A percentile compares a stretch with the other conserved stretches of the same genome.
phyloP scores from a whole-genome alignment of 1,140 invertebrate species.

The Steinernema feltiae region DNA sequence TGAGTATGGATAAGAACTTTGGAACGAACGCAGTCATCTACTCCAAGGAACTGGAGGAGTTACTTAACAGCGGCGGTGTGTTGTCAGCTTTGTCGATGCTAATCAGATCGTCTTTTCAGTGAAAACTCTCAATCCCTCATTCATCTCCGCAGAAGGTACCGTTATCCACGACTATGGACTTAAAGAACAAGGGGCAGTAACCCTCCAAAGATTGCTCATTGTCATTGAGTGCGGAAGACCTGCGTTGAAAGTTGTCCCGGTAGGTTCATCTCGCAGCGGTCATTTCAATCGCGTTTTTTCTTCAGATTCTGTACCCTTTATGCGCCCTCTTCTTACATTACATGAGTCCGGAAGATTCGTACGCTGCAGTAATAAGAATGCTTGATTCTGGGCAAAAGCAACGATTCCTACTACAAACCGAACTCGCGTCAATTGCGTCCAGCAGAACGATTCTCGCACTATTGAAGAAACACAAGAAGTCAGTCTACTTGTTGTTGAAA shows the following conservation, averaged over 20 bases:
- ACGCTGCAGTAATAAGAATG: constrained; percentile 44
- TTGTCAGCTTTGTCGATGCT: not conserved
- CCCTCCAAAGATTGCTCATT: constrained; percentile 50
- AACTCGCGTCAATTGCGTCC: constrained; percentile 43
- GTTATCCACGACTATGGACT: constrained; percentile 54
- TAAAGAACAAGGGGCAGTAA: constrained; percentile 48
- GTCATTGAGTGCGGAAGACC: constrained; percentile 52
- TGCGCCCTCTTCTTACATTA: constrained; percentile 54
- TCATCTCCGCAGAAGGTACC: constrained; percentile 47
- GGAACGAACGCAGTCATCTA: constrained; percentile 44
- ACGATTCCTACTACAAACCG: constrained; percentile 46
- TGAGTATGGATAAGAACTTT: constrained; percentile 52
- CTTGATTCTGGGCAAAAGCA: constrained; percentile 38
- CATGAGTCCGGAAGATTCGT: constrained; percentile 48
- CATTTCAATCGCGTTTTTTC: too few relatives aligned
- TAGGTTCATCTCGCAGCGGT: too few relatives aligned
- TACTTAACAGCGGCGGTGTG: constrained; percentile 46
- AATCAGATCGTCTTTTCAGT: constrained; percentile 35
- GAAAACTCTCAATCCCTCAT: constrained; percentile 44
- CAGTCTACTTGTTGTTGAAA: constrained; percentile 9
- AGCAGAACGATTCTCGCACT: constrained; percentile 37
- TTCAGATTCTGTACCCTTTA: constrained; percentile 54
- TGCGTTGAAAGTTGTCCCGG: constrained; percentile 54
- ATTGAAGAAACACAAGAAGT: constrained; percentile 33
- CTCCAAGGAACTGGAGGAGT: constrained; percentile 39